phyloP scores from a whole-genome alignment of 2,797 vertebrate species.

The Anableps anableps region DNA sequence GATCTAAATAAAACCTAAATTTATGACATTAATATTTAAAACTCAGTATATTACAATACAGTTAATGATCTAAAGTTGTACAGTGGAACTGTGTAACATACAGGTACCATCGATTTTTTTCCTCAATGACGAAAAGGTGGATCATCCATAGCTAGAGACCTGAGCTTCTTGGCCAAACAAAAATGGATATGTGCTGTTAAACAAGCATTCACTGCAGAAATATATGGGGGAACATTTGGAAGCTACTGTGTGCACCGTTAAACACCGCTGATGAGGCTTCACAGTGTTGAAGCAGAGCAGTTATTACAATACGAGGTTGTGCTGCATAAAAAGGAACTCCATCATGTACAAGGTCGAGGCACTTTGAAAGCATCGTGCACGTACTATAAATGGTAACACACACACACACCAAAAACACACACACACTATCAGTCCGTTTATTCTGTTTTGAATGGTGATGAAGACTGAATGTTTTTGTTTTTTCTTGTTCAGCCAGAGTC shows the following conservation, averaged over 20 bases:
- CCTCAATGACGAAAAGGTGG: conserved; percentile 44
- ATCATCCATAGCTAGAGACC: conserved; percentile 45
- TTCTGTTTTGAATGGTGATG: conserved; percentile 32
- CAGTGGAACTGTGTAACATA: conserved; percentile 34
- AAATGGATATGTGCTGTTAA: conserved; percentile 26
- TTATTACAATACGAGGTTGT: conserved; percentile 49
- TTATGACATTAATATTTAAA: conserved; percentile 32
- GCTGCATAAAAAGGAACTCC: conserved; percentile 53
- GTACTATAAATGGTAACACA: conserved; percentile 57
- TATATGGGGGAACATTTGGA: conserved; percentile 16
- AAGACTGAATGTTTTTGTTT: neutral
- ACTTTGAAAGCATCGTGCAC: conserved; percentile 78
- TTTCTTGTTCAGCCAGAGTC: conserved; percentile 88
- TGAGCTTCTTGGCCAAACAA: conserved; percentile 35
- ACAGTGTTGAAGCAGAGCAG: conserved; percentile 64
- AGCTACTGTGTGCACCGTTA: conserved; percentile 31
- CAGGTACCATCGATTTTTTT: conserved; percentile 3
- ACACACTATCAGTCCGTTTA: conserved; percentile 42
- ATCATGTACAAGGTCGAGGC: conserved; percentile 77
- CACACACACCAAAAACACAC: conserved; percentile 35
- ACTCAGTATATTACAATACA: conserved; percentile 24
- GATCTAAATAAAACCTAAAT: conserved; percentile 35
- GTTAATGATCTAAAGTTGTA: conserved; percentile 19
- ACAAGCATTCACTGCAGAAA: conserved; percentile 27
- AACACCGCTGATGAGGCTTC: conserved; percentile 43